phyloP scores from a whole-genome alignment of 2,888 invertebrate species.

The Noctua comes region DNA sequence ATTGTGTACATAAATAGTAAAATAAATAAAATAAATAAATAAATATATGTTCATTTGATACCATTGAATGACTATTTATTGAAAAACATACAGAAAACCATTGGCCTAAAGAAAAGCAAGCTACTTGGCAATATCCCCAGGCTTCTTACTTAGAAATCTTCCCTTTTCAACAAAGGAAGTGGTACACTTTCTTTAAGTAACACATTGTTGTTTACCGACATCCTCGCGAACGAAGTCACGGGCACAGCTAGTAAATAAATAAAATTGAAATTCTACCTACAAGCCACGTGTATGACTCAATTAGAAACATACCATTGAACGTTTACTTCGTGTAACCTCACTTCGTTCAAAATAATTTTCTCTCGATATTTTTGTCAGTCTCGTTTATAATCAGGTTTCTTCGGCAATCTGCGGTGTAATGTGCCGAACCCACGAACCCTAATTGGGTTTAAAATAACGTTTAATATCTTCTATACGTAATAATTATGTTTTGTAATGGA shows the following conservation, averaged over 20 bases:
- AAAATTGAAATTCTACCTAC: neutral
- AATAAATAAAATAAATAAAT: too few species aligned
- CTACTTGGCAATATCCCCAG: neutral
- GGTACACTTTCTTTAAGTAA: neutral
- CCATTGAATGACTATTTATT: too few species aligned
- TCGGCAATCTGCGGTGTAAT: slow-evolving; percentile 6
- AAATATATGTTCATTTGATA: too few species aligned
- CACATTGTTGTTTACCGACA: neutral
- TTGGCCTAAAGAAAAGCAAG: neutral
- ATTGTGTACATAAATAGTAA: too few species aligned
- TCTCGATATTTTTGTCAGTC: slow-evolving; percentile 14
- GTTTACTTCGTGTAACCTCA: neutral
- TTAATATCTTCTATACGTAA: neutral
- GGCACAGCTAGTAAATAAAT: neutral
- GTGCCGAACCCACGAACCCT: neutral
- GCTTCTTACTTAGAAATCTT: neutral
- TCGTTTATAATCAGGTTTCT: neutral
- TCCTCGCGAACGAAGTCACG: neutral
- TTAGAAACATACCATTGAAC: neutral
- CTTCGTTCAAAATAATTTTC: slow-evolving; percentile 3
- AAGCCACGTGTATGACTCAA: neutral
- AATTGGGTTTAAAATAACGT: neutral
- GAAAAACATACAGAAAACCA: neutral
- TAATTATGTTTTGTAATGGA: slow-evolving; percentile 1
- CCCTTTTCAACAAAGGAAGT: neutral